A percentile compares a stretch with the other conserved stretches of the same genome.
These are phyloP conservation scores for Achatina immaculata DNA, from an alignment of 1,140 invertebrate genomes.

Conservation along the genomic window DNA sequence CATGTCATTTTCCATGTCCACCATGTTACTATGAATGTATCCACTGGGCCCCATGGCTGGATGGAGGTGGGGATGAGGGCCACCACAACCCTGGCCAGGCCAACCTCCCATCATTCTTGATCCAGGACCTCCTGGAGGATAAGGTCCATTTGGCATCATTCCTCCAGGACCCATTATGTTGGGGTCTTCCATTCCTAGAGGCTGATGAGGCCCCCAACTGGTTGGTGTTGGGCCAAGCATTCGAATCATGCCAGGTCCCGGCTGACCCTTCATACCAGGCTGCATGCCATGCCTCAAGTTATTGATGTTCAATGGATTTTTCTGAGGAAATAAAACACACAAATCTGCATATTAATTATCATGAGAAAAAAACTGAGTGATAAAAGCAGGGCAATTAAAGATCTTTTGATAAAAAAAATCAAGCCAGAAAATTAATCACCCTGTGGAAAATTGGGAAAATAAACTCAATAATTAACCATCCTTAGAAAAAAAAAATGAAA, in stretches of 20 bases:
- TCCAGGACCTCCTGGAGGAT: slow-evolving; percentile 36
- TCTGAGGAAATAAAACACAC: slow-evolving; percentile 44
- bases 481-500: too few species aligned
- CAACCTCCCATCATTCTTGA: slow-evolving; percentile 28
- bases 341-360: slow-evolving; percentile 20
- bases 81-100: slow-evolving; percentile 29
- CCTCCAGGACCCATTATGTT: slow-evolving; percentile 40
- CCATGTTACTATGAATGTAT: slow-evolving; percentile 42
- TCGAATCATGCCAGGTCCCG: slow-evolving; percentile 38
- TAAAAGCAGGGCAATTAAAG: too few species aligned
- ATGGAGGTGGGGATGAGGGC: slow-evolving; percentile 42
- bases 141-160: slow-evolving; percentile 43
- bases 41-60: slow-evolving; percentile 52
- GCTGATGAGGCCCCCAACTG: slow-evolving; percentile 15
- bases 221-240: slow-evolving; percentile 37
- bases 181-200: slow-evolving; percentile 22
- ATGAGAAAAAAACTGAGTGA: too few species aligned
- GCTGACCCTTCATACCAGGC: slow-evolving; percentile 11
- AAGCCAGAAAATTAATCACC: too few species aligned
- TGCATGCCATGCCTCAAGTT: slow-evolving; percentile 11
- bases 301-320: slow-evolving; percentile 42
- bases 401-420: too few species aligned
- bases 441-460: too few species aligned
- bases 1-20: slow-evolving; percentile 56
- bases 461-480: too few species aligned